Base-by-base conservation (phyloP, 1,140 invertebrate species). In the Anthonomus grandis region DNA sequence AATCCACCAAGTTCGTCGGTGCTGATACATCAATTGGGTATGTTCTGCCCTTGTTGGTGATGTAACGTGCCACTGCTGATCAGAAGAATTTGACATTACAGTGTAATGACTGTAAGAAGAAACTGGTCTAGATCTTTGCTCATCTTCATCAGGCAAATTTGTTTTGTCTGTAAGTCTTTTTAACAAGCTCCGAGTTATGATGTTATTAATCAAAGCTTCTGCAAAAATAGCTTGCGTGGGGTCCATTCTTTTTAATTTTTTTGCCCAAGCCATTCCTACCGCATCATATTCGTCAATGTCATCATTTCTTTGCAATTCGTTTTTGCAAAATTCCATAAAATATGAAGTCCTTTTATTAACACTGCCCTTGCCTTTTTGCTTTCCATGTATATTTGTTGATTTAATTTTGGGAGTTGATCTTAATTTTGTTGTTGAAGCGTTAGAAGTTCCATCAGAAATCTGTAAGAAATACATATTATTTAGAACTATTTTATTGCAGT, bases 401-500 rank as follows among this genome's bases (percentile, higher is more conserved):
- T 39, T 39, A 6, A 17, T n/a, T n/a, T n/a, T n/a, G n/a, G n/a
- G n/a, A n/a, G n/a, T 9, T 39, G 37, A 6, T 12, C 10, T 17
- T 12, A 5, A 17, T 9, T 9, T 9, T 39, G 37, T 6, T 39
- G 9, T 39, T 39, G 37, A 39, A 31, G 27, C 6, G 6, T 6
- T 31, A 12, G 9, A 17, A 12, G 37, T 6, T 12, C 10, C 13
- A 39, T 39, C 15, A n/a, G 37, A 39, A 6, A 12, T 39, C 37
- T 39, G 15, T 12, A 39, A 39, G 17, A 39, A n/a, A n/a, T n/a
- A n/a, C n/a, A n/a, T n/a, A n/a, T n/a, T n/a, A n/a, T n/a, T n/a
- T n/a, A n/a, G n/a, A n/a, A n/a, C n/a, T n/a, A n/a, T 39, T 39
- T 39, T 39, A 6, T 50, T 57, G 4, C 24, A 48, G 54, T 50